Base-by-base conservation (phyloP, 2,888 invertebrate species). In the Spodoptera littoralis region DNA sequence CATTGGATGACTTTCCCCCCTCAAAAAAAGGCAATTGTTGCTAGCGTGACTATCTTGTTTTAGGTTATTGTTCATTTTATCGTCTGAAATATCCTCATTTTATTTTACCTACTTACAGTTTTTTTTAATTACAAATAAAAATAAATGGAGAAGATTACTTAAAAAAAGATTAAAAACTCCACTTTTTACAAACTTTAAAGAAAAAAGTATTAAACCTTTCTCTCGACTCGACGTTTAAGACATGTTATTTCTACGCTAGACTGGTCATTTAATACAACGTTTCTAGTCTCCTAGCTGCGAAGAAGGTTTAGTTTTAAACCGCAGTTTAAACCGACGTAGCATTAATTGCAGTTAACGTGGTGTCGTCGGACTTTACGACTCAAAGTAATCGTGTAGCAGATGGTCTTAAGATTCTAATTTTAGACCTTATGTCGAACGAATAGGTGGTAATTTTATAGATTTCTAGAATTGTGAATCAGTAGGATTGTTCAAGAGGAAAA, bases 321-420 rank as follows among this genome's bases (percentile, higher is more conserved):
- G 36, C n/a, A 22, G 8, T 57, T 66, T 50, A 66, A 49, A 50
- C 13, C 12, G 42, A 57, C 12, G 64, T 43, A 43, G 13, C 18
- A 65, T 63, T 54, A 54, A 8, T 22, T 65, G 45, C 67, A 66
- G 45, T 46, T 45, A 45, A 50, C 22, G 22, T 43, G 24, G 48
- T 44, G 44, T 55, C 22, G 24, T 64, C 18, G 12, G 24, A 62
- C 9, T 36, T 36, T 64, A 13, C 5, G 24, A 42, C 45, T 27
- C 8, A 2, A 47, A 11, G 11, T 36, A 47, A 49, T 64, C 4
- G 24, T 54, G 11, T 24, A 18, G 11, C 36, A 43, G 30, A 24
- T 43, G 12, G 4, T 5, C 9, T 63, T 13, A 30, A 22, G 30
- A 45, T 13, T 6, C 11, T 42, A 30, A 36, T 43, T 43, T 36